Conservation (phyloP, 2,888 invertebrate genomes). For the Resseliella maxima region DNA sequence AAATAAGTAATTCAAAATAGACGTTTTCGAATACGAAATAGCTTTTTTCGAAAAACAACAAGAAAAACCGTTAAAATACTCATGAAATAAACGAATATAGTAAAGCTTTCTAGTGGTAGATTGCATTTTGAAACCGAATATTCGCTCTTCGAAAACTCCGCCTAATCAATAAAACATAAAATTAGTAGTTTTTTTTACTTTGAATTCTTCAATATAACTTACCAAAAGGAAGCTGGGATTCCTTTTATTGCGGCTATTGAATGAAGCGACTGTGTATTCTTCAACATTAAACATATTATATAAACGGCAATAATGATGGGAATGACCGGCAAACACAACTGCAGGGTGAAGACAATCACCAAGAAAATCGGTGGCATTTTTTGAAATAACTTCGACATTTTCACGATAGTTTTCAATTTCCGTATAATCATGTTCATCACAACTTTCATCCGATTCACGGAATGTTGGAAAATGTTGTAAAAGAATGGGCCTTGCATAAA, state of each 20-base stretch:
- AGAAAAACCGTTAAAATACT: no score
- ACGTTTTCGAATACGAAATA: no score
- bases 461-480: slow-evolving; percentile 95
- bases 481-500: slow-evolving; percentile 57
- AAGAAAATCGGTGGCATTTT: slow-evolving; percentile 80
- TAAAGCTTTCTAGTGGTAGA: no score
- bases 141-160: slow-evolving; percentile 78
- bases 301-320: slow-evolving; percentile 88
- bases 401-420: slow-evolving; percentile 79
- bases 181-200: slow-evolving; percentile 1
- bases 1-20: no score
- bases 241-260: slow-evolving; percentile 94
- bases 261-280: slow-evolving; percentile 91
- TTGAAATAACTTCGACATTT: slow-evolving; percentile 90
- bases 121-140: slow-evolving; percentile 82
- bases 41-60: no score
- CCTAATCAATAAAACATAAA: slow-evolving; percentile 71
- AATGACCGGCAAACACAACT: slow-evolving; percentile 88
- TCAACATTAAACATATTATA: slow-evolving; percentile 70
- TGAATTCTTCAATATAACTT: slow-evolving; percentile 63
- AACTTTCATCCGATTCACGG: slow-evolving; percentile 85
- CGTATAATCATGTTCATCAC: slow-evolving; percentile 84
- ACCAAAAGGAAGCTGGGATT: slow-evolving; percentile 93
- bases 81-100: no score
- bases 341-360: slow-evolving; percentile 75